Evolutionary conservation across 2,113 vertebrate species (phyloP).

Genomic region (Sturnus vulgaris): DNA sequence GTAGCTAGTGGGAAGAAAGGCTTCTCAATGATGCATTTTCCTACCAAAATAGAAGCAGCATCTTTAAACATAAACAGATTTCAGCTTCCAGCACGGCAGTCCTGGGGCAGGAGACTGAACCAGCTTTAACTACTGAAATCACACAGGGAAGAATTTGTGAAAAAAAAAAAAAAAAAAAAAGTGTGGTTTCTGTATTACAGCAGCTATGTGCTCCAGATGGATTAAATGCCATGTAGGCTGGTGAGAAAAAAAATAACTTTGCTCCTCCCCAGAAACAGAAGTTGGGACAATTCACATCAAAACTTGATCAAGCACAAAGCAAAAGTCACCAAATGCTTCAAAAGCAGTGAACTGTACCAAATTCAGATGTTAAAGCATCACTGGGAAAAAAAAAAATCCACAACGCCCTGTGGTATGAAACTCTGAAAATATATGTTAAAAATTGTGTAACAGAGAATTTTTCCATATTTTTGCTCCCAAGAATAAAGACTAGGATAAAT

Average conservation of each 20-base stretch:
- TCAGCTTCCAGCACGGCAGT: background rate
- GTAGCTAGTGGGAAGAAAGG: background rate
- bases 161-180: too few relatives aligned
- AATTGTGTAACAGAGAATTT: background rate
- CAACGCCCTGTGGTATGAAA: background rate
- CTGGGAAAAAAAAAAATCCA: background rate
- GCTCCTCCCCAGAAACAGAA: background rate
- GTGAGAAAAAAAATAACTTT: background rate
- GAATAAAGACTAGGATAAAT: background rate
- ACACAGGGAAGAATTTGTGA: background rate
- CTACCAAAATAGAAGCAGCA: background rate
- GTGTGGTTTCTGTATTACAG: background rate
- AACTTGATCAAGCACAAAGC: background rate
- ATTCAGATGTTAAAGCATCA: background rate
- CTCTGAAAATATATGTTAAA: background rate
- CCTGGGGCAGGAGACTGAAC: background rate
- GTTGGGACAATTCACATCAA: background rate
- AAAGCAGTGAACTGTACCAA: background rate
- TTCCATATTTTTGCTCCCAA: background rate
- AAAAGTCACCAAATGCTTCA: background rate
- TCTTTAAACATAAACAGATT: background rate
- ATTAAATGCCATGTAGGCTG: background rate
- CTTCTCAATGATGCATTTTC: background rate
- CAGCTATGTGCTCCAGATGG: background rate
- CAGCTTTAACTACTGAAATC: background rate